Conservation (phyloP, 92 coral and sea anemone genomes). For the Palythoa heliodiscus region DNA sequence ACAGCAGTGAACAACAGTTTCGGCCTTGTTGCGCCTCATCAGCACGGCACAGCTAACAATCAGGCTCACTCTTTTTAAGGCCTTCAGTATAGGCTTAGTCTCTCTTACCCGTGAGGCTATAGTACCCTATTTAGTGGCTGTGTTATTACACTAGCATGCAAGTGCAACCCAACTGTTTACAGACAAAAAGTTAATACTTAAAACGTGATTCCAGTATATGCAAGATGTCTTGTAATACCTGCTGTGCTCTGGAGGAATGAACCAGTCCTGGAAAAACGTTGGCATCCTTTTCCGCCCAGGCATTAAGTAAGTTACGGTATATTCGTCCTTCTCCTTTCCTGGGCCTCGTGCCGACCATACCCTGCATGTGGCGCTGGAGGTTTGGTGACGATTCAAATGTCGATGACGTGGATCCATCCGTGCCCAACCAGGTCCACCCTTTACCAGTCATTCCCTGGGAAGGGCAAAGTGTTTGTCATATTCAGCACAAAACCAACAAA, state of each 20-base stretch:
- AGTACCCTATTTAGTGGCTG: too few species aligned
- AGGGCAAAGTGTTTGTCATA: background rate
- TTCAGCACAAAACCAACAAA: background rate
- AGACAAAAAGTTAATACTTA: background rate
- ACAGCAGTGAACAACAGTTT: too few species aligned
- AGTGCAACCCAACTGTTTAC: background rate
- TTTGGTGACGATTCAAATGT: slow-evolving; percentile 90
- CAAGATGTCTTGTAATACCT: slow-evolving; percentile 53
- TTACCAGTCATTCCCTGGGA: slow-evolving; percentile 96
- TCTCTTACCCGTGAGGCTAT: too few species aligned
- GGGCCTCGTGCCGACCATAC: slow-evolving; percentile 99
- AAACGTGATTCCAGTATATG: background rate
- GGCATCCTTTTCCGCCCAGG: slow-evolving; percentile 93
- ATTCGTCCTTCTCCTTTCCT: slow-evolving; percentile 81
- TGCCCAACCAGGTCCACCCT: slow-evolving; percentile 99
- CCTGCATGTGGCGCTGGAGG: slow-evolving; percentile 95
- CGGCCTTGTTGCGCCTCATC: too few species aligned
- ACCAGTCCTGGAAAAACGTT: slow-evolving; percentile 85
- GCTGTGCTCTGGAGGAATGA: slow-evolving; percentile 81
- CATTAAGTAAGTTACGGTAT: slow-evolving; percentile 72
- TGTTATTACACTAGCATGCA: too few species aligned
- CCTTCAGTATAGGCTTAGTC: too few species aligned
- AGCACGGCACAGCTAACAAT: too few species aligned
- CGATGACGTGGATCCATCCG: slow-evolving; percentile 97
- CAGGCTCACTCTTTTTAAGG: too few species aligned